phyloP scores from a whole-genome alignment of 2,888 invertebrate genomes.

The Pimpla rufipes region DNA sequence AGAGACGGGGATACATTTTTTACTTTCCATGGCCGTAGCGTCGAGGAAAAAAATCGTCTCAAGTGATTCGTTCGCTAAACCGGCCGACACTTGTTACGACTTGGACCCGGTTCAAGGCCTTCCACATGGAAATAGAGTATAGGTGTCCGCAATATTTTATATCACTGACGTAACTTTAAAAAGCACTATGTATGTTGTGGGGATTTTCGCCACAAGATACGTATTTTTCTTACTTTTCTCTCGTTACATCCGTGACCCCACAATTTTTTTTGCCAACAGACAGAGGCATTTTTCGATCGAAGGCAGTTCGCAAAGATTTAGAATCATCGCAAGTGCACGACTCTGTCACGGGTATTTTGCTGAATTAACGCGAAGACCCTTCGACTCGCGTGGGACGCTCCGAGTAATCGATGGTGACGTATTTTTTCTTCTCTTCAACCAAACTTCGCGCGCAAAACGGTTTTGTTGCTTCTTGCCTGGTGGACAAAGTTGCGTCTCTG shows the following conservation, averaged over 20 bases:
- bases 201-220: background rate
- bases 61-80: conserved; percentile 41
- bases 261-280: conserved; percentile 15
- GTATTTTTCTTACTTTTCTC: background rate
- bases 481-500: no score
- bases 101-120: conserved; percentile 62
- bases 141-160: no score
- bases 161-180: no score
- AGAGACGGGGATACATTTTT: conserved; percentile 11
- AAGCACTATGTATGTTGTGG: conserved; percentile 10
- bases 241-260: no score
- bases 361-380: conserved; percentile 30
- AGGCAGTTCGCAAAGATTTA: conserved; percentile 38
- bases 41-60: conserved; percentile 18
- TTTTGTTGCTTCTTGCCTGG: no score
- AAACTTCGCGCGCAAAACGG: no score
- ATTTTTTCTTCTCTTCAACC: background rate
- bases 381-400: conserved; percentile 15
- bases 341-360: conserved; percentile 43
- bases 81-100: conserved; percentile 15
- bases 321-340: conserved; percentile 59
- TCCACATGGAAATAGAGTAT: no score
- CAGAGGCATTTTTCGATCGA: conserved; percentile 12
- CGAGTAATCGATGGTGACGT: conserved; percentile 43
- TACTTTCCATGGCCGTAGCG: background rate